These are phyloP conservation scores for Entomyzon cyanotis DNA, from an alignment of 2,113 vertebrate species.

Conservation along the genomic window DNA sequence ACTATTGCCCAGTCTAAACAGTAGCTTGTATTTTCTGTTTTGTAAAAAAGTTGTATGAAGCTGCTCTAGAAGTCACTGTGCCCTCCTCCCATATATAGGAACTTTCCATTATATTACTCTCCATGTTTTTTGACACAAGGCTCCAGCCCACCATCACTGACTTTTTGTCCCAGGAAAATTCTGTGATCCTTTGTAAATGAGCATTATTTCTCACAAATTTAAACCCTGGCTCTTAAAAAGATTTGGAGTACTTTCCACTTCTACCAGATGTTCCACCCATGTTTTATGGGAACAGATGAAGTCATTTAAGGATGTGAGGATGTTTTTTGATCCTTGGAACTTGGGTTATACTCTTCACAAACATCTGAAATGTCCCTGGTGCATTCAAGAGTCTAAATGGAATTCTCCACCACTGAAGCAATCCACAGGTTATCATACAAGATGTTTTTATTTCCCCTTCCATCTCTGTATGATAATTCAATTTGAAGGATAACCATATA, in stretches of 20 bases:
- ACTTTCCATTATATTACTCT: slow-evolving; percentile 1
- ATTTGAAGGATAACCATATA: not conserved
- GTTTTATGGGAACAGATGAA: slow-evolving; percentile 65
- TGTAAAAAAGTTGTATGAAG: not conserved
- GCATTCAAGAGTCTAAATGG: not conserved
- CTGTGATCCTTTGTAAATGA: slow-evolving; percentile 19
- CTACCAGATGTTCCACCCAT: slow-evolving; percentile 64
- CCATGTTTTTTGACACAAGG: not conserved
- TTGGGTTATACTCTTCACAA: not conserved
- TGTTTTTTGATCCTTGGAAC: slow-evolving; percentile 4
- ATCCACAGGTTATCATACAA: slow-evolving; percentile 12
- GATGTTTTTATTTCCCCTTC: not conserved
- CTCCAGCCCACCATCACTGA: not conserved
- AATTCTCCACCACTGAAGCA: not conserved
- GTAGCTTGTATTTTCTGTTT: not conserved
- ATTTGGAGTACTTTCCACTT: slow-evolving; percentile 55
- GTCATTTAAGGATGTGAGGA: slow-evolving; percentile 46
- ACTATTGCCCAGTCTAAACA: not conserved
- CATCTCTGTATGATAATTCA: not conserved
- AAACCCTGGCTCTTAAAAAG: slow-evolving; percentile 42
- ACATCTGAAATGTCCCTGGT: not conserved
- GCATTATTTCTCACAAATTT: slow-evolving; percentile 44
- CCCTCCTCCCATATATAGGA: not conserved
- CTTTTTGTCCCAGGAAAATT: slow-evolving; percentile 30
- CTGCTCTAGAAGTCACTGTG: not conserved